Evolutionary conservation across 2,113 vertebrate species (phyloP), one percentile per base, ranked within the genome.

Genomic region (Herpetotheres cachinnans): DNA sequence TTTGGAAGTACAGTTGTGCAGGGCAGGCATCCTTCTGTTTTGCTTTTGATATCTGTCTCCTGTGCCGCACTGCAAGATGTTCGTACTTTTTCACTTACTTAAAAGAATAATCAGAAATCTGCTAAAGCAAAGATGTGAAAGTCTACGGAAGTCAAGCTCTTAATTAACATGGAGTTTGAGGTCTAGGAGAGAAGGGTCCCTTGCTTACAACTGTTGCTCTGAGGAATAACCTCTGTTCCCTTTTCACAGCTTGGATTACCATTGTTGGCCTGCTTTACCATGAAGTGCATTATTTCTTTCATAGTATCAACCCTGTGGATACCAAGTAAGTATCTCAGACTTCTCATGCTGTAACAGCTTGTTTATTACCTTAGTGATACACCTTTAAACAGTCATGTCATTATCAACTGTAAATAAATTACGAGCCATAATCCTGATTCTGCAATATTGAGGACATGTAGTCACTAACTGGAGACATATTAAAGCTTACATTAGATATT

Each of bases 191-290:
- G 69, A 20, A 44, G 5, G 14, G 15, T 24, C 13, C 72, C 26
- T 32, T 36, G 22, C 30, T 40, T 18, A 5, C 7, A 36, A 1
- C 8, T 5, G 7, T 34, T 54, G 10, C 21, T 17, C 15, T 11
- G 38, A 69, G 55, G 13, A 56, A 2, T 97, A 89, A 97, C n/a
- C 16, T 46, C 30, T 80, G n/a, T 21, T 67, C 55, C 6, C 79
- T 73, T 93, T 80, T 77, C 72, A 15, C 98, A 99, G 99, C 96
- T 92, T 99, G 99, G 97, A 98, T 99, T 77, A 99, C 99, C 92
- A 98, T 99, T 5, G 99, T 99, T 3, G 99, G 99, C 36, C 98
- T 99, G 32, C 98, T 99, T 18, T 99, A 99, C 97, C 99, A 99
- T 77, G 98, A 97, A 36, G 98, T 99, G 98, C 99, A 99, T 94